Evolutionary conservation across 1,140 invertebrate species (phyloP).

Genomic region (Lethocerus indicus): DNA sequence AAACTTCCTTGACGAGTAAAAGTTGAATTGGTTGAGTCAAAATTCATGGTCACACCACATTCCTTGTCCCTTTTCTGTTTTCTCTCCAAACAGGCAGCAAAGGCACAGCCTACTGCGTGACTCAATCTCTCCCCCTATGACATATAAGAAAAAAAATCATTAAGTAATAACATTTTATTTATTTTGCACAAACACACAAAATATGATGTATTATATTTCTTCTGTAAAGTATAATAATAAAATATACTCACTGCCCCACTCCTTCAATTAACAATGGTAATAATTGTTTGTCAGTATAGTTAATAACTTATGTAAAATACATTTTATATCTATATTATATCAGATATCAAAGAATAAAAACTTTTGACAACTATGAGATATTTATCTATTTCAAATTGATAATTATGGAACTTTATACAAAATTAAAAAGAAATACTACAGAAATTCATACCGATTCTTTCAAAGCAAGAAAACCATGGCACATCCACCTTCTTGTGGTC

Average conservation of each 20-base stretch:
- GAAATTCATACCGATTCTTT: constrained; percentile 63
- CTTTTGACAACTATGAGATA: not conserved
- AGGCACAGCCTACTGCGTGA: constrained; percentile 98
- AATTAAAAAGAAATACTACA: not conserved
- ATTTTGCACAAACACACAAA: too few species aligned
- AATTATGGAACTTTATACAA: not conserved
- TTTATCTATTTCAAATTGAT: not conserved
- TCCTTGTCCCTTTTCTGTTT: constrained; percentile 97
- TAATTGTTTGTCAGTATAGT: too few species aligned
- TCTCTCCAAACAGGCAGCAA: constrained; percentile 91
- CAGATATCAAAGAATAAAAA: not conserved
- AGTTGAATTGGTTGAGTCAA: constrained; percentile 82
- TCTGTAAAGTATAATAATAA: too few species aligned
- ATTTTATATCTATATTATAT: not conserved
- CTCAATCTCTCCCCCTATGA: constrained; percentile 83
- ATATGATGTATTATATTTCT: too few species aligned
- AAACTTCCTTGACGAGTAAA: constrained; percentile 89
- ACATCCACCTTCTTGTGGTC: constrained; percentile 91
- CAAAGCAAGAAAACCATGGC: constrained; percentile 92
- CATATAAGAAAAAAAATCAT: constrained; percentile 5
- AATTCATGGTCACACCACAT: constrained; percentile 83
- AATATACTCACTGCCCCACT: too few species aligned
- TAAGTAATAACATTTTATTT: not conserved
- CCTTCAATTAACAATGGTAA: too few species aligned
- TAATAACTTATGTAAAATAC: not conserved